Percentiles rank a stretch among this genome's conserved stretches.
These are phyloP conservation scores for Allenopithecus nigroviridis DNA, from an alignment of 2,797 vertebrate species.

Conservation along the genomic window DNA sequence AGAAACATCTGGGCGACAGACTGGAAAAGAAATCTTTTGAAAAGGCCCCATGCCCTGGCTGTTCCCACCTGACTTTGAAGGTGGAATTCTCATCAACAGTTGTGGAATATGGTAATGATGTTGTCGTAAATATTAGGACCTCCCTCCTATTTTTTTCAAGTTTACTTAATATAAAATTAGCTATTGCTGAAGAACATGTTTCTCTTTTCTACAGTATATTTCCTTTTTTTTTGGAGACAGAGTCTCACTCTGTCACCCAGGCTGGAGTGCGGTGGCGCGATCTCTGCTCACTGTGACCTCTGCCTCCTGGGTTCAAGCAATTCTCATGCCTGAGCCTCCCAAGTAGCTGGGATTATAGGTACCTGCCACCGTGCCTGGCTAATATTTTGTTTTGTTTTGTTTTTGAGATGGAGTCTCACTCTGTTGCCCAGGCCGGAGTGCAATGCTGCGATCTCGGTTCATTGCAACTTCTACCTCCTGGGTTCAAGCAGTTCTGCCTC, in stretches of 20 bases:
- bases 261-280: too few species aligned
- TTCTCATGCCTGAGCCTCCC: too few species aligned
- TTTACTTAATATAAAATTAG: neutral
- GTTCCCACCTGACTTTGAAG: slow-evolving; percentile 91
- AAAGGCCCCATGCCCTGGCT: slow-evolving; percentile 86
- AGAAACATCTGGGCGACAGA: slow-evolving; percentile 88
- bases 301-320: too few species aligned
- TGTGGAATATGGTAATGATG: slow-evolving; percentile 93
- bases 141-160: neutral
- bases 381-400: too few species aligned
- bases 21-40: slow-evolving; percentile 84
- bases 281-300: too few species aligned
- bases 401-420: too few species aligned
- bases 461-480: too few species aligned
- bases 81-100: slow-evolving; percentile 95
- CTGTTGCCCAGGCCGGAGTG: too few species aligned
- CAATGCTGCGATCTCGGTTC: too few species aligned
- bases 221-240: neutral
- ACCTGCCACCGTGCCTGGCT: accelerated
- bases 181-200: neutral
- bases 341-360: too few species aligned
- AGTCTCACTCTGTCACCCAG: neutral
- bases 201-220: neutral
- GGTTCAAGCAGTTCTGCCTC: too few species aligned
- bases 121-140: neutral